Conservation (phyloP, 2,797 vertebrate genomes). For the Mormyrus hasselquistii region DNA sequence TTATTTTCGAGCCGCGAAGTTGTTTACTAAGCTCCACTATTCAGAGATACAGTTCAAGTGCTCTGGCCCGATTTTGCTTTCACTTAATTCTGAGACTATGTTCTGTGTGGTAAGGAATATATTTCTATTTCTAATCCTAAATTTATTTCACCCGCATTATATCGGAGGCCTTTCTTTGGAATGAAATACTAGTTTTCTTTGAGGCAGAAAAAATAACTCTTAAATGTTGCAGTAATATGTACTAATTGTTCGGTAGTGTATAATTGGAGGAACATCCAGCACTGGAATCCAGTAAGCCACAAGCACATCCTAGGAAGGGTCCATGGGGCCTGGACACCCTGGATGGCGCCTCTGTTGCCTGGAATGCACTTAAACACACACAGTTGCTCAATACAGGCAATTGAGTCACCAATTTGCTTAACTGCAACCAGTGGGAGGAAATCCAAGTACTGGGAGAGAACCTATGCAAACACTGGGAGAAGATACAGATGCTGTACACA, state of each 20-base stretch:
- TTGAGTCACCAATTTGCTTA: not conserved
- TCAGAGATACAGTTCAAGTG: not conserved
- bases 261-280: not conserved
- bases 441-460: not conserved
- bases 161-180: not conserved
- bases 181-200: not conserved
- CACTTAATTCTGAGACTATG: not conserved
- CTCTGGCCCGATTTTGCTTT: not conserved
- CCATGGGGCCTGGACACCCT: not conserved
- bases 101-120: not conserved
- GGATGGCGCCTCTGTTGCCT: not conserved
- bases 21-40: slow-evolving; percentile 3
- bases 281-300: not conserved
- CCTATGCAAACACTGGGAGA: not conserved
- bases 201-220: not conserved
- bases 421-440: not conserved
- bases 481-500: not conserved
- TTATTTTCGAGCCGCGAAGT: not conserved
- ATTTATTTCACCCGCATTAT: not conserved
- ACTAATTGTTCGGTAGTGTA: not conserved
- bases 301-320: not conserved
- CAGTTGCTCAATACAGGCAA: not conserved
- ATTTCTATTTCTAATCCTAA: not conserved
- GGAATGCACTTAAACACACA: not conserved
- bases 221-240: not conserved